These are phyloP conservation scores for Melopsittacus undulatus DNA, from an alignment of 2,797 vertebrate species.

Conservation along the genomic window DNA sequence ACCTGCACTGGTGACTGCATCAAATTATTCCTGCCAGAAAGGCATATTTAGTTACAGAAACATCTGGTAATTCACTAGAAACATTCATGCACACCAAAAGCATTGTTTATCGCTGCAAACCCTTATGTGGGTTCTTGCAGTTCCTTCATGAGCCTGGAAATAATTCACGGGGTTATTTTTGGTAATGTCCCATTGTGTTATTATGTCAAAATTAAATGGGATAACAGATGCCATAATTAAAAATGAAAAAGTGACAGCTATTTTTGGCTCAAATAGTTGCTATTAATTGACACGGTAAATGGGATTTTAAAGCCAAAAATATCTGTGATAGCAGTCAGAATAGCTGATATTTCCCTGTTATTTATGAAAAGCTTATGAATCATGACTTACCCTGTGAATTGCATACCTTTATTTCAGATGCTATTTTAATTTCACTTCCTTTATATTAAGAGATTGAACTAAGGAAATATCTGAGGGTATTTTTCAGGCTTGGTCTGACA, in stretches of 20 bases:
- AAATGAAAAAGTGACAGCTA: slow-evolving; percentile 71
- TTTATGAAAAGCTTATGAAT: slow-evolving; percentile 73
- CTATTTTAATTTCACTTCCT: slow-evolving; percentile 55
- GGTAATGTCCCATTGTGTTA: slow-evolving; percentile 55
- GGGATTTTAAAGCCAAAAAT: slow-evolving; percentile 48
- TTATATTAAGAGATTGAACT: slow-evolving; percentile 23
- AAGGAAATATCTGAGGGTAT: neutral
- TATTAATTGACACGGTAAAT: slow-evolving; percentile 35
- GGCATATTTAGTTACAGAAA: neutral
- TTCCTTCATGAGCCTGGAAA: slow-evolving; percentile 27
- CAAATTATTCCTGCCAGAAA: neutral
- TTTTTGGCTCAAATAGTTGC: slow-evolving; percentile 67
- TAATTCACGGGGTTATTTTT: slow-evolving; percentile 35
- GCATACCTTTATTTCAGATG: slow-evolving; percentile 66
- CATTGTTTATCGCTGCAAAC: neutral
- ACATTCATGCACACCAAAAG: neutral
- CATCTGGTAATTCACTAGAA: slow-evolving; percentile 3
- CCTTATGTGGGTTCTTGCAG: neutral
- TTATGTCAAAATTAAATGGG: slow-evolving; percentile 60
- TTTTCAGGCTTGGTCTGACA: neutral
- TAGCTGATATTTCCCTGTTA: slow-evolving; percentile 71
- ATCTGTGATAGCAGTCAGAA: slow-evolving; percentile 18
- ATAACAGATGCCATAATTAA: slow-evolving; percentile 76
- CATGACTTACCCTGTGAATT: slow-evolving; percentile 53
- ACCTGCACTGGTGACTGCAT: rapidly evolving